Conservation (phyloP, 2,113 vertebrate genomes). For the Dissostichus mawsoni region DNA sequence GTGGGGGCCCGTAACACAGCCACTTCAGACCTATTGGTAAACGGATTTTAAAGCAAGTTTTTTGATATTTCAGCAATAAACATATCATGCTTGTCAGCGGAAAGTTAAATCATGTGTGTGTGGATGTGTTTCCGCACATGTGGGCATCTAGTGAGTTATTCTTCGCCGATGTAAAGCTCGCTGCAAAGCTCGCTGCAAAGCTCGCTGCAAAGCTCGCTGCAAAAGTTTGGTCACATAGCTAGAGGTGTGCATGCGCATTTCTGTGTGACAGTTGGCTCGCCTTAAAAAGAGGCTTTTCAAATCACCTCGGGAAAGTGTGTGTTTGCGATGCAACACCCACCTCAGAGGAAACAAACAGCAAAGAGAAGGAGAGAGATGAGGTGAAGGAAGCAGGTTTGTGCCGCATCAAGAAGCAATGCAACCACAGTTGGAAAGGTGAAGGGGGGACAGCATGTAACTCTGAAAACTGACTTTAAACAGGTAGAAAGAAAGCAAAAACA, state of each 20-base stretch:
- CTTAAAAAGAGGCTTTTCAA: slow-evolving; percentile 52
- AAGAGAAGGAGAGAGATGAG: slow-evolving; percentile 16
- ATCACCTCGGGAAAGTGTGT: slow-evolving; percentile 41
- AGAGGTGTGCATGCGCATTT: slow-evolving; percentile 37
- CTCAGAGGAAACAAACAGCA: slow-evolving; percentile 55
- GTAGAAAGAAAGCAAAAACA: slow-evolving; percentile 15
- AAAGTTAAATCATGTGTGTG: slow-evolving; percentile 2
- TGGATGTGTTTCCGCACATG: neutral
- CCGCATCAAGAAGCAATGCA: neutral
- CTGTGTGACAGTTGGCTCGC: slow-evolving; percentile 57
- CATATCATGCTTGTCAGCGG: neutral
- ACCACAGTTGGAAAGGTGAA: slow-evolving; percentile 15
- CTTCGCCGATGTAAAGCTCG: neutral
- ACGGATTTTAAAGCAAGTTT: neutral
- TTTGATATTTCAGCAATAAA: slow-evolving; percentile 36
- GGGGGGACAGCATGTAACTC: slow-evolving; percentile 16
- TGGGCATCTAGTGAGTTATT: neutral
- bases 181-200: slow-evolving; percentile 16
- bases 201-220: neutral
- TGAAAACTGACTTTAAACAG: neutral
- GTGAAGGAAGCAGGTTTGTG: slow-evolving; percentile 12
- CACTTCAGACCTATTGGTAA: neutral
- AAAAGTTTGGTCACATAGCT: slow-evolving; percentile 47
- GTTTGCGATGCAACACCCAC: slow-evolving; percentile 51
- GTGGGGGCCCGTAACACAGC: neutral